These are phyloP conservation scores for Sepiola atlantica DNA, from an alignment of 2,888 invertebrate species.

Conservation along the genomic window DNA sequence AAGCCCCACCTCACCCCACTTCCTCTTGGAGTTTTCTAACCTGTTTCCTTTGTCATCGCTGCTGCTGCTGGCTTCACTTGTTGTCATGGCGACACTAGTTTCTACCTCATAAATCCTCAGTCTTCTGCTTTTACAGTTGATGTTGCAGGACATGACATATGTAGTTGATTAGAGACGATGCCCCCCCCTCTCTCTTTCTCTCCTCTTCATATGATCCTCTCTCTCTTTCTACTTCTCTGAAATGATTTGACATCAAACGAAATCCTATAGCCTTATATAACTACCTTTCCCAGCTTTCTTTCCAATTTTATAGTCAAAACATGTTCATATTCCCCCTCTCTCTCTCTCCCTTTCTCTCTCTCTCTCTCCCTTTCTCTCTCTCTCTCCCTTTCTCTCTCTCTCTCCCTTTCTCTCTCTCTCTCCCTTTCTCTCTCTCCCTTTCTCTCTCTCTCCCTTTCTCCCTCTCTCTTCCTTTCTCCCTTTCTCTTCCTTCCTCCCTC, in stretches of 20 bases:
- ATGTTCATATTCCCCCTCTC: background rate
- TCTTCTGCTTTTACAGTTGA: background rate
- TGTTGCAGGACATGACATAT: background rate
- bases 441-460: background rate
- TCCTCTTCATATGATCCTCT: background rate
- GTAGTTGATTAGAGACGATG: background rate
- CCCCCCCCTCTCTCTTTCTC: background rate
- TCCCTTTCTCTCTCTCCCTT: too few species aligned
- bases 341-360: background rate
- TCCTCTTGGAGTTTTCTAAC: background rate
- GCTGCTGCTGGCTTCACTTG: slow-evolving; percentile 32
- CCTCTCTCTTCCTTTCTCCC: background rate
- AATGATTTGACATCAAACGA: background rate
- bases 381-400: background rate
- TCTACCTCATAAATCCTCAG: slow-evolving; percentile 19
- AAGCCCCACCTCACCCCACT: background rate
- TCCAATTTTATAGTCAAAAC: background rate
- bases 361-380: background rate
- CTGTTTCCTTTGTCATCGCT: background rate
- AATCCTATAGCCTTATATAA: background rate
- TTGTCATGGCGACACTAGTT: slow-evolving; percentile 13
- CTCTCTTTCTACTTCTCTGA: background rate
- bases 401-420: background rate
- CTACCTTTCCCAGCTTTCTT: background rate
- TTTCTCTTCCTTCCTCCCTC: background rate